Evolutionary conservation across 2,797 vertebrate genomes (phyloP).

Genomic region (Poecilia gillii): DNA sequence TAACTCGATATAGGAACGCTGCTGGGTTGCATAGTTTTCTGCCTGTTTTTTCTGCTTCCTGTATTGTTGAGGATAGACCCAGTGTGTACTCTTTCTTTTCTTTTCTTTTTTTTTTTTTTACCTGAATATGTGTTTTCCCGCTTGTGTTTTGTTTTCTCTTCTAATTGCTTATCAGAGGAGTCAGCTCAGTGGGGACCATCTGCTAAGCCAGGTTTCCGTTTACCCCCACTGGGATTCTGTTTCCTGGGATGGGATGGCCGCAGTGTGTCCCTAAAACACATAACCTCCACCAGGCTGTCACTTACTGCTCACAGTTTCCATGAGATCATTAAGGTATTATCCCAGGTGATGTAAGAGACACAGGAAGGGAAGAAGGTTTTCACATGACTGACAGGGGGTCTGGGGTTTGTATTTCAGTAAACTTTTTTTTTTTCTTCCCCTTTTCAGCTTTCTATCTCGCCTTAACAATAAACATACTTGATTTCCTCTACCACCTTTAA

Average conservation of each 20-base stretch:
- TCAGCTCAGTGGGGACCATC: slow-evolving; percentile 72
- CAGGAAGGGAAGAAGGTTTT: slow-evolving; percentile 24
- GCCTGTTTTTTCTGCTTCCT: slow-evolving; percentile 26
- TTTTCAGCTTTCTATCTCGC: not conserved
- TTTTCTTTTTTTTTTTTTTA: slow-evolving; percentile 36
- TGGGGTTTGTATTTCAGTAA: not conserved
- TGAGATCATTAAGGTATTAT: slow-evolving; percentile 62
- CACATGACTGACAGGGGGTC: slow-evolving; percentile 7
- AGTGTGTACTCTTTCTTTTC: slow-evolving; percentile 20
- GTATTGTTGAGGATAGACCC: slow-evolving; percentile 21
- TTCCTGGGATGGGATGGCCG: slow-evolving; percentile 67
- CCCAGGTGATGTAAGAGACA: slow-evolving; percentile 56
- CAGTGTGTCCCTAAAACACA: slow-evolving; percentile 64
- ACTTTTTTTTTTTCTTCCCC: not conserved
- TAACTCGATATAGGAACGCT: slow-evolving; percentile 16
- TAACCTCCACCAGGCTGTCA: slow-evolving; percentile 53
- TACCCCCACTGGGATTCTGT: slow-evolving; percentile 72
- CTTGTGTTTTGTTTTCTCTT: slow-evolving; percentile 69
- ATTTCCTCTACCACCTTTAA: not conserved
- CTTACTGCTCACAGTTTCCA: slow-evolving; percentile 70
- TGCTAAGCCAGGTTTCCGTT: slow-evolving; percentile 75
- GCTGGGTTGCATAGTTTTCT: slow-evolving; percentile 13
- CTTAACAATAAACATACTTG: slow-evolving; percentile 4
- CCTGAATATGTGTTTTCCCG: slow-evolving; percentile 60
- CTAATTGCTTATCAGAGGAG: slow-evolving; percentile 73